These are phyloP conservation scores for Invenusta paracnida DNA, from an alignment of 2,888 invertebrate genomes.

Conservation along the genomic window DNA sequence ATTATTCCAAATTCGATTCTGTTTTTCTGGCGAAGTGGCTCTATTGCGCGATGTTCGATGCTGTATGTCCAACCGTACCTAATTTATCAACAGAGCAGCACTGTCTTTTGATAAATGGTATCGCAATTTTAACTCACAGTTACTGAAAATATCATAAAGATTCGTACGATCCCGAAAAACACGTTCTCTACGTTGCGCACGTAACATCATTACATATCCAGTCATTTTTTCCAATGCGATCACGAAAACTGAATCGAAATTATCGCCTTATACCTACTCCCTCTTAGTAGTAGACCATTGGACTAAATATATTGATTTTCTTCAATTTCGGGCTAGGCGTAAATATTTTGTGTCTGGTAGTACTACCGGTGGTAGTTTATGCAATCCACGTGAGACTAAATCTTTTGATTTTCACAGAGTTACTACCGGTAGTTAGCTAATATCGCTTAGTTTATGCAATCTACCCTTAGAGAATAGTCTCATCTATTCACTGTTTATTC, in stretches of 20 bases:
- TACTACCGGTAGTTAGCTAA: neutral
- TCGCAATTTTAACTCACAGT: neutral
- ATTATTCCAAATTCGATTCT: no score
- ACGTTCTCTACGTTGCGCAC: neutral
- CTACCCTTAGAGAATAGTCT: no score
- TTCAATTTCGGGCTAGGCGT: neutral
- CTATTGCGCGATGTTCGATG: neutral
- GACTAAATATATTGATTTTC: neutral
- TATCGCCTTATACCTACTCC: neutral
- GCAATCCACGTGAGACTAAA: neutral
- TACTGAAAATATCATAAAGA: neutral
- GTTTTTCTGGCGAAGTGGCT: slow-evolving; percentile 9
- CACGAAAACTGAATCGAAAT: slow-evolving; percentile 1
- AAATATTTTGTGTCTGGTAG: neutral
- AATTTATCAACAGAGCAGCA: neutral
- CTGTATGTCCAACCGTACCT: neutral
- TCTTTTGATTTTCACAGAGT: neutral
- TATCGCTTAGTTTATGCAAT: neutral
- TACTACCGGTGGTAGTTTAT: neutral
- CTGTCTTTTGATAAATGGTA: neutral
- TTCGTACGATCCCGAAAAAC: neutral
- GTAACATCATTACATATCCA: neutral
- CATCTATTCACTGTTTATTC: no score
- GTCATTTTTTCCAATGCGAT: slow-evolving; percentile 5
- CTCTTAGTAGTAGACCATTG: slow-evolving; percentile 13